A percentile compares a stretch with the other conserved stretches of the same genome.
These are phyloP conservation scores for Paelopatides confundens DNA, from an alignment of 53 echinoderm and acorn worm species.

Conservation along the genomic window DNA sequence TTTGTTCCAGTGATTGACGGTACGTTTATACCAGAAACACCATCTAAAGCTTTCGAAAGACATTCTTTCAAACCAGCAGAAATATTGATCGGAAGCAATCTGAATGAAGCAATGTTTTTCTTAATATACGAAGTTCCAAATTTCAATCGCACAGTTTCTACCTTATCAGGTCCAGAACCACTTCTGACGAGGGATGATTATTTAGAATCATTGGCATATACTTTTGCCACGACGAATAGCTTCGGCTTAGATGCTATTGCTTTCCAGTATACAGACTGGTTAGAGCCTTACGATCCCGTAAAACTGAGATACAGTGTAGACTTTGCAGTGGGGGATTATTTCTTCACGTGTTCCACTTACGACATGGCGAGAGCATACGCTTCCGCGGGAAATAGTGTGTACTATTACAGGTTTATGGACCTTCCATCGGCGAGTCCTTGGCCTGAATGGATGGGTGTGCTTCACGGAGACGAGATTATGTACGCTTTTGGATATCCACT, in stretches of 20 bases:
- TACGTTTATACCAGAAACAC: slow-evolving; percentile 82
- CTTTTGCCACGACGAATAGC: slow-evolving; percentile 63
- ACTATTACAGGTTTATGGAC: slow-evolving; percentile 80
- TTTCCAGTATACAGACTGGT: slow-evolving; percentile 92
- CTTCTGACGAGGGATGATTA: slow-evolving; percentile 61
- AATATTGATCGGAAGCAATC: slow-evolving; percentile 85
- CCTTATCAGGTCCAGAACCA: slow-evolving; percentile 18
- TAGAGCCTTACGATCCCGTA: slow-evolving; percentile 76
- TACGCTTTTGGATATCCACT: slow-evolving; percentile 90
- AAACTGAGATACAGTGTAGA: slow-evolving; percentile 76
- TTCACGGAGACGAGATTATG: slow-evolving; percentile 95
- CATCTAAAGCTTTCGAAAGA: slow-evolving; percentile 70
- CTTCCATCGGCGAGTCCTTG: slow-evolving; percentile 79
- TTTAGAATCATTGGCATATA: slow-evolving; percentile 65
- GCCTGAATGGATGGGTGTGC: slow-evolving; percentile 97
- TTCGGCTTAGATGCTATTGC: slow-evolving; percentile 80
- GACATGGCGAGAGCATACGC: slow-evolving; percentile 83
- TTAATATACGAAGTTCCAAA: slow-evolving; percentile 79
- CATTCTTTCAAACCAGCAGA: slow-evolving; percentile 79
- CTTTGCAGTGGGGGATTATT: slow-evolving; percentile 77
- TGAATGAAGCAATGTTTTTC: slow-evolving; percentile 89
- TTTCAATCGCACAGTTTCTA: slow-evolving; percentile 42
- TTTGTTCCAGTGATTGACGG: slow-evolving; percentile 90
- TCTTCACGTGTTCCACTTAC: slow-evolving; percentile 79
- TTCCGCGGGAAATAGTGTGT: slow-evolving; percentile 67